Base-by-base conservation (phyloP, 2,888 invertebrate genomes). In the Enoplolaimus lenunculus region DNA sequence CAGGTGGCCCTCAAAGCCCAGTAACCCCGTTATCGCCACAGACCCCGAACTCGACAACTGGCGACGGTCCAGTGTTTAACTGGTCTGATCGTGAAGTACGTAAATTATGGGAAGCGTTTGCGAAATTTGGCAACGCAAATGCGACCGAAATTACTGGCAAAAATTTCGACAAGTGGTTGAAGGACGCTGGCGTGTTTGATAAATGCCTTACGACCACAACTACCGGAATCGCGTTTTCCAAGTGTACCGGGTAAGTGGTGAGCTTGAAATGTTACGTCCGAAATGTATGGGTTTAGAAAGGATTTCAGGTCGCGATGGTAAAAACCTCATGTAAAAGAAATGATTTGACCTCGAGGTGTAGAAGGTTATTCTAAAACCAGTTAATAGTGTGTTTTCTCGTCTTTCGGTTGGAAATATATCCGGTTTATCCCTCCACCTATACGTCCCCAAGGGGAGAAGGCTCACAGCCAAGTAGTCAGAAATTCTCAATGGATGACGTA, bases 141-240 rank as follows among this genome's bases (percentile, higher is more conserved):
- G 77, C 77, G 1, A 77, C 76, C 31, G 78, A 78, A 73, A 79
- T 79, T 75, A 79, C 78, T 33, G 78, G 79, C 67, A 79, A 79
- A 72, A 79, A 79, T 74, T 78, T 79, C 69, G 79, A 79, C 75
- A 79, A 79, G 71, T 79, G 79, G 79, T 72, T 79, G 16, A 79
- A 79, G 73, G 78, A 78, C 72, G 78, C 77, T 3, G 78, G 77
- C 45, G 76, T 78, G 2, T 72, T 78, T 34, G 73, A 72, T 34
- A 79, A 78, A 68, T 68, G 70, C 7, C 73, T 78, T 71, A 79
- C 77, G 26, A 76, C 78, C 1, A 79, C 78, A 3, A 76, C 78
- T 74, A 79, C 79, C 21, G 79, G 79, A 65, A 79, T 79, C 64
- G 79, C 79, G 2, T 79, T 79, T 73, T 77, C 78, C 68, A 79